Conservation (phyloP, 2,113 vertebrate genomes). For the Onychostruthus taczanowskii region DNA sequence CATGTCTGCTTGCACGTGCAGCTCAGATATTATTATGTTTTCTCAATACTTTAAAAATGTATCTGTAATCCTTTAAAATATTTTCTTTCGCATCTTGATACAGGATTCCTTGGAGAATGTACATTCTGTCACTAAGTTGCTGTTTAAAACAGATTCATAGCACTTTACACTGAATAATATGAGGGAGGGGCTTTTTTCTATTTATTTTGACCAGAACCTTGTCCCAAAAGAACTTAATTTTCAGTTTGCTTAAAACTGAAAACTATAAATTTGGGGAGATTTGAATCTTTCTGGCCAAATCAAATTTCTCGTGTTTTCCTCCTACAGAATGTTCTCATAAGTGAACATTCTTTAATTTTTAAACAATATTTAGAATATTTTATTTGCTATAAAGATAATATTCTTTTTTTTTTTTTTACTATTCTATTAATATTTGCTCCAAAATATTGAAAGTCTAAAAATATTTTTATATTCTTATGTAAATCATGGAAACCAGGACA, state of each 20-base stretch:
- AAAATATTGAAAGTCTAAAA: background rate
- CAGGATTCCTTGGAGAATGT: background rate
- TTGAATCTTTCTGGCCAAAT: background rate
- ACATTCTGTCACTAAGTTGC: background rate
- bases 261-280: background rate
- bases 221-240: background rate
- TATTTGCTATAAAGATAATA: background rate
- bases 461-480: background rate
- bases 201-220: background rate
- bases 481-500: background rate
- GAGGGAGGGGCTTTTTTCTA: background rate
- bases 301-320: background rate
- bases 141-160: background rate
- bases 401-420: background rate
- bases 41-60: background rate
- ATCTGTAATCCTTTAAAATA: background rate
- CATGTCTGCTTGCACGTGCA: background rate
- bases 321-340: background rate
- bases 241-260: background rate
- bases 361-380: background rate
- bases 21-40: background rate
- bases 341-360: background rate
- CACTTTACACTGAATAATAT: background rate
- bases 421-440: background rate
- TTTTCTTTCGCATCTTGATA: background rate